Base-by-base conservation (phyloP, 1,140 invertebrate genomes). In the Chymomyza costata region DNA sequence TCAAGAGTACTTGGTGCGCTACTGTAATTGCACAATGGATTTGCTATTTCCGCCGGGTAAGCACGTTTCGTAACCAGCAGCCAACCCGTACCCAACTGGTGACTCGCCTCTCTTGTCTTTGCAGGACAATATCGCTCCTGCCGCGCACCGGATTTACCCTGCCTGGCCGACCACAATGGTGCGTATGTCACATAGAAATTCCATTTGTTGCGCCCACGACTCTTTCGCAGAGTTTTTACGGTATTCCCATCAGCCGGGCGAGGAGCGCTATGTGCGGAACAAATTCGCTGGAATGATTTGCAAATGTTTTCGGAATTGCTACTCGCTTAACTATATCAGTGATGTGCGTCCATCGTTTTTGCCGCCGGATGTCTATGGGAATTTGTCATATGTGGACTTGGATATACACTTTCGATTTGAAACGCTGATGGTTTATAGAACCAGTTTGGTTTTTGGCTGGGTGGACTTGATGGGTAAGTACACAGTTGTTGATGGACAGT, bases 11-110 rank as follows among this genome's bases (percentile, higher is more conserved):
- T 61, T 85, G 52, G 50, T 82, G 14, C 50, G 65, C 15, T 82
- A 69, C 45, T 85, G 84, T 32, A 85, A 85, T 49, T 85, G 83
- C 57, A 85, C 81, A 39, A 37, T 85, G 62, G 82, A 85, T 35
- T 37, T 84, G 48, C 55, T 85, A 34, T 85, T 83, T 73, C 83
- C 83, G 58, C 71, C 81, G 50, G 83, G 83, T 83, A 71, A 82
- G 65, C 61, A 65, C 44, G 34, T 61, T 52, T 38, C 10, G 18
- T 28, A 21, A 30, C 19, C 37, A 39, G 17, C 69, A 53, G 17
- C 37, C 13, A 25, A 40, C 13, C 25, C 5, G 10, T 28, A 21
- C 16, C 25, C 34, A 25, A 39, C n/a, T 37, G 10, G 10, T 28
- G 10, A 28, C 25, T 10, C 10, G 34, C 14, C 31, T 31, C 16